phyloP scores from a whole-genome alignment of 53 echinoderm and acorn worm genomes.

The Temnopleurus reevesii region DNA sequence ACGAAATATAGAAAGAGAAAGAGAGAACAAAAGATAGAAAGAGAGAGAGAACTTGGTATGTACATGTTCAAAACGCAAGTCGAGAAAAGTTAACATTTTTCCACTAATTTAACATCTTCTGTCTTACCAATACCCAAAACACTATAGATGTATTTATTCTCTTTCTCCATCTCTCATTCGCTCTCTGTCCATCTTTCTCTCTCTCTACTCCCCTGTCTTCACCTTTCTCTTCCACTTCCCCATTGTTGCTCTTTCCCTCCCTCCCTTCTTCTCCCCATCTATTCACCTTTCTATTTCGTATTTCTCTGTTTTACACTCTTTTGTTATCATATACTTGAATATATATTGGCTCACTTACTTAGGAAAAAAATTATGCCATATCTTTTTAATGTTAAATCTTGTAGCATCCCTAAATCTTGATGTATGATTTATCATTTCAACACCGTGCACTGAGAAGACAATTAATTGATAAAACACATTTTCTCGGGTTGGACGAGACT shows the following conservation, averaged over 20 bases:
- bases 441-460: too few species aligned
- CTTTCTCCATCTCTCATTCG: not conserved
- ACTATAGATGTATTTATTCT: too few species aligned
- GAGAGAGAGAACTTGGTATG: not conserved
- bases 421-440: not conserved
- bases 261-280: not conserved
- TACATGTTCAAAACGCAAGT: too few species aligned
- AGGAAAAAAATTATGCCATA: too few species aligned
- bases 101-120: too few species aligned
- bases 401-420: not conserved
- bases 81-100: too few species aligned
- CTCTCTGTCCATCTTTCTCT: not conserved
- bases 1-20: too few species aligned
- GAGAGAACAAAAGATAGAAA: not conserved
- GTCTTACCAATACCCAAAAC: too few species aligned
- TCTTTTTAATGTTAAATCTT: too few species aligned
- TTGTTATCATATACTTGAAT: too few species aligned
- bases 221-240: too few species aligned
- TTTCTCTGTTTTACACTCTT: not conserved
- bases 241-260: not conserved
- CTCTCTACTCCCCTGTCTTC: not conserved
- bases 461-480: constrained; percentile 25
- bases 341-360: too few species aligned
- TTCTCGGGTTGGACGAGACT: not conserved
- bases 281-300: not conserved